Evolutionary conservation across 1,140 invertebrate species (phyloP).

Genomic region (Bombus pyrosoma): DNA sequence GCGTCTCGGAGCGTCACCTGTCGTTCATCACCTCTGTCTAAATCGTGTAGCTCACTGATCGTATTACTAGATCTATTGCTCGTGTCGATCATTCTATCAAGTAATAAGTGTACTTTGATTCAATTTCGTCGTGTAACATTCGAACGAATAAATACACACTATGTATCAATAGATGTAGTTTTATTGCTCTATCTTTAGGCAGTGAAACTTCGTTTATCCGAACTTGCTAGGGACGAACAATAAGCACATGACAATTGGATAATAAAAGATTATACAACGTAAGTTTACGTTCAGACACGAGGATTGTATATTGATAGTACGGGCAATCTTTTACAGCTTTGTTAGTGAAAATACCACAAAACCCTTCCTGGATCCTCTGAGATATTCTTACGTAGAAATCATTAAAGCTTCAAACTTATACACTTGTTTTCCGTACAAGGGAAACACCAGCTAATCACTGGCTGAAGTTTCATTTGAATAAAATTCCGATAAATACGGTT

Average conservation of each 20-base stretch:
- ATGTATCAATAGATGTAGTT: background rate
- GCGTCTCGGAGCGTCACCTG: background rate
- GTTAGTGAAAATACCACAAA: background rate
- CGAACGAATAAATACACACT: background rate
- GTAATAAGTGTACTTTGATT: background rate
- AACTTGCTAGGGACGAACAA: too few species aligned
- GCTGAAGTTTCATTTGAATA: too few species aligned
- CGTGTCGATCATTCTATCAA: background rate
- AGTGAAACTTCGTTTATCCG: too few species aligned
- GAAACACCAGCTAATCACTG: too few species aligned
- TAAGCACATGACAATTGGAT: too few species aligned
- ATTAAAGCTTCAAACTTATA: too few species aligned
- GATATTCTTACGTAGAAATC: too few species aligned
- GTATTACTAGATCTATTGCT: background rate
- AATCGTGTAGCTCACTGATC: background rate
- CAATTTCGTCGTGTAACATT: background rate
- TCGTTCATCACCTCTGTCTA: background rate
- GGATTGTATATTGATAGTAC: too few species aligned
- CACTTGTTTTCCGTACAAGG: too few species aligned
- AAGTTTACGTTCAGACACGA: too few species aligned
- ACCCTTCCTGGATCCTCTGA: background rate
- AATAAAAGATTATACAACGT: too few species aligned
- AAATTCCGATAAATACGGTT: too few species aligned
- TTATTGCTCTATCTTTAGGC: background rate
- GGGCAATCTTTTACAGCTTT: background rate